phyloP scores from a whole-genome alignment of 2,888 invertebrate genomes.

The Cerastis rubricosa region DNA sequence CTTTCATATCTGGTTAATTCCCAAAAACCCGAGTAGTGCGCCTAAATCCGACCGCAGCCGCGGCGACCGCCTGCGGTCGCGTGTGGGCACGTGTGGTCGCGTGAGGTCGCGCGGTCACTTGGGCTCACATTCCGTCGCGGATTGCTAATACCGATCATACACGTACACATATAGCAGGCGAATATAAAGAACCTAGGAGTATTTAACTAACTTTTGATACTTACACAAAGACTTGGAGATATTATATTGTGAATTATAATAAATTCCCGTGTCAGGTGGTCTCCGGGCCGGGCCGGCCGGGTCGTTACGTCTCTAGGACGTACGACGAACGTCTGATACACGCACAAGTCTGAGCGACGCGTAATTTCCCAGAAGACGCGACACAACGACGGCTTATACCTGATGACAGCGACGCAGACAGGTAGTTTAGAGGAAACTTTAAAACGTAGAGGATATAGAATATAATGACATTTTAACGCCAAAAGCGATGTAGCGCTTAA shows the following conservation, averaged over 20 bases:
- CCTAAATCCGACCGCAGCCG: conserved; percentile 42
- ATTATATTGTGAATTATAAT: not conserved
- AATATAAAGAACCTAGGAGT: not conserved
- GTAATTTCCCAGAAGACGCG: conserved; percentile 59
- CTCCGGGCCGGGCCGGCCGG: not conserved
- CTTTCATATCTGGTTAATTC: not conserved
- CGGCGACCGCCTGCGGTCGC: conserved; percentile 6
- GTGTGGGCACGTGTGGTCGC: conserved; percentile 26
- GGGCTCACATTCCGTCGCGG: conserved; percentile 32
- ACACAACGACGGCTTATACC: conserved; percentile 18
- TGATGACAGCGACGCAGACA: conserved; percentile 17
- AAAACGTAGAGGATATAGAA: conserved; percentile 30
- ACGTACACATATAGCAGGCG: not conserved
- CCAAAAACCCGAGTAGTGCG: conserved; percentile 28
- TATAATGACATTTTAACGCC: conserved; percentile 17
- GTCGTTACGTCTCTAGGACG: conserved; percentile 7
- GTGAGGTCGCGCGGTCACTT: conserved; percentile 21
- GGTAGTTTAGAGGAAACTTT: not conserved
- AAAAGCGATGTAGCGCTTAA: too few species aligned
- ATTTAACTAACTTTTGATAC: not conserved
- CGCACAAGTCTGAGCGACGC: conserved; percentile 29
- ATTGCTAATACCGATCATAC: conserved; percentile 4
- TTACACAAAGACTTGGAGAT: not conserved
- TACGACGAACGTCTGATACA: not conserved
- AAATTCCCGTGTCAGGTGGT: conserved; percentile 13